A percentile compares a stretch with the other conserved stretches of the same genome.
Conservation (phyloP, 2,888 invertebrate genomes). For the Hypercompe scribonia region DNA sequence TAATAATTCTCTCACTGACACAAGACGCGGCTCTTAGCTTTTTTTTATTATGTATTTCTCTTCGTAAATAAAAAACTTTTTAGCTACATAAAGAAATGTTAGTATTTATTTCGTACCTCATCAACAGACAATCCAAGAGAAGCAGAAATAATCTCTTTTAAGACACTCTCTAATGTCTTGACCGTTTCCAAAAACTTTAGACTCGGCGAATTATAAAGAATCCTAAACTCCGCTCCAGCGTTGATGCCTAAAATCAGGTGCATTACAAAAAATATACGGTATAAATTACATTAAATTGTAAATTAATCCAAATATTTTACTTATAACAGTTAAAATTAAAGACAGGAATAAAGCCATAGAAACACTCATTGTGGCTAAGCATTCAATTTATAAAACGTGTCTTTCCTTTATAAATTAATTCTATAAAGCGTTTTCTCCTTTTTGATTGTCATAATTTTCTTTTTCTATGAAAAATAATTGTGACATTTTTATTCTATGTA, state of each 20-base stretch:
- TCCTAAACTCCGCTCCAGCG: conserved; percentile 89
- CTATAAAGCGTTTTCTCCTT: neutral
- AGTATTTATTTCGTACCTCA: conserved; percentile 78
- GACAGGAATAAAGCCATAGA: neutral
- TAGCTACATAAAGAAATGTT: neutral
- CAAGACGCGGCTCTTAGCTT: neutral
- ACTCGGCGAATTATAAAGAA: conserved; percentile 90
- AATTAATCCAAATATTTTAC: neutral
- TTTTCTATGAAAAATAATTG: neutral
- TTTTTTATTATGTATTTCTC: neutral
- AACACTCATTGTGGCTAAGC: neutral
- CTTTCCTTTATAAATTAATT: neutral
- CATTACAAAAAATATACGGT: neutral
- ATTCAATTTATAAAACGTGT: neutral
- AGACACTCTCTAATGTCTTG: conserved; percentile 87
- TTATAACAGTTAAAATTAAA: neutral
- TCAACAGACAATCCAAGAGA: conserved; percentile 91
- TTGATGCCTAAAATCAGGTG: conserved; percentile 72
- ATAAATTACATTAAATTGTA: neutral
- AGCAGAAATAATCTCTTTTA: conserved; percentile 90
- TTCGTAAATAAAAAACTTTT: neutral
- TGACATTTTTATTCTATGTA: neutral
- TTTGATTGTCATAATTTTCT: neutral
- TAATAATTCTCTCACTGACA: neutral
- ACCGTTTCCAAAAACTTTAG: conserved; percentile 89